Conservation (phyloP, 2,797 vertebrate genomes). For the Pantherophis vulpinus region DNA sequence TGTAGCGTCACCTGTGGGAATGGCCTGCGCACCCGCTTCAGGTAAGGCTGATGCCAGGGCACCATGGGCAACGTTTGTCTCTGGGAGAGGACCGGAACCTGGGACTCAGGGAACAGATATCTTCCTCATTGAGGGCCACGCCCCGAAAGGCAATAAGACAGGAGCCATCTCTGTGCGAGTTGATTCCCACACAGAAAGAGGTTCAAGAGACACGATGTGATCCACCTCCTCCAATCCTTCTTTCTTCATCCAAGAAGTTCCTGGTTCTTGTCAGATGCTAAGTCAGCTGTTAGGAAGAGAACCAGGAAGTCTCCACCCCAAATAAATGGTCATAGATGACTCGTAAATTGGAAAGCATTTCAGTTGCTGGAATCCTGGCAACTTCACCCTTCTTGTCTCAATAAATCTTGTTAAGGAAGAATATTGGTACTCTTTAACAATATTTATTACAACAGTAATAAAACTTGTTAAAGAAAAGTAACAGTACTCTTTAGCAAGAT, state of each 20-base stretch:
- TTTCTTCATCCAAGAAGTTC: not conserved
- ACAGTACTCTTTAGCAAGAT: too few species aligned
- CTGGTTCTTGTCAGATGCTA: not conserved
- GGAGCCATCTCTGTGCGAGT: not conserved
- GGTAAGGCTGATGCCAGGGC: slow-evolving; percentile 58
- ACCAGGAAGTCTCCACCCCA: not conserved
- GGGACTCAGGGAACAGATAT: not conserved
- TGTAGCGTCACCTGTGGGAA: slow-evolving; percentile 82
- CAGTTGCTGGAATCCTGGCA: not conserved
- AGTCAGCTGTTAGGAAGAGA: not conserved
- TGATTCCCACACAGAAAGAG: not conserved
- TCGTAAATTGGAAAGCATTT: not conserved
- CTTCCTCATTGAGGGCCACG: not conserved
- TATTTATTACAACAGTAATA: too few species aligned
- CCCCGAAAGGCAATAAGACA: not conserved
- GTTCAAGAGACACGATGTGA: not conserved
- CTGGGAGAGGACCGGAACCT: not conserved
- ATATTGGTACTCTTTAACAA: not conserved
- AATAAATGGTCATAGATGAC: not conserved
- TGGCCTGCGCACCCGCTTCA: slow-evolving; percentile 80
- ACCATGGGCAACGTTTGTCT: rapidly evolving
- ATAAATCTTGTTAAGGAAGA: not conserved
- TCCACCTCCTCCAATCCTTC: not conserved
- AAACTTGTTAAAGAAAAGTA: too few species aligned
- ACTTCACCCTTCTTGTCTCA: not conserved